phyloP scores from a whole-genome alignment of 2,797 vertebrate species.

The Iguana delicatissima region DNA sequence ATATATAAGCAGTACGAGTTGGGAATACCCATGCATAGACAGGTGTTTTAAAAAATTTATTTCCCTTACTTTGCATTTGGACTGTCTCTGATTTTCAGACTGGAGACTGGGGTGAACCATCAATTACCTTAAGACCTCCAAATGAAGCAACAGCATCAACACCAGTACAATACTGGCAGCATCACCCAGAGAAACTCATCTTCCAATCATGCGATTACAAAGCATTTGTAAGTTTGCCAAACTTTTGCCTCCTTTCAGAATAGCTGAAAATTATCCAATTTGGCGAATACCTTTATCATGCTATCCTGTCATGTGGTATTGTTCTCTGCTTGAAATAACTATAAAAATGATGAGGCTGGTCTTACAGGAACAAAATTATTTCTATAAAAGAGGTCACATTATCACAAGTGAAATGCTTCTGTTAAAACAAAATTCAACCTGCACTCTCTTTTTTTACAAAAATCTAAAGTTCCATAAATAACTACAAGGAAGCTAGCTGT shows the following conservation, averaged over 20 bases:
- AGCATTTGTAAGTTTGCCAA: conserved; percentile 92
- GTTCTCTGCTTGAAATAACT: background rate
- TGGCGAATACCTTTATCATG: background rate
- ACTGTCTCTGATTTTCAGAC: conserved; percentile 88
- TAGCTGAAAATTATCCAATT: conserved; percentile 23
- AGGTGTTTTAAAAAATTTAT: conserved; percentile 18
- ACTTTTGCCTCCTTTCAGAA: conserved; percentile 24
- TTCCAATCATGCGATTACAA: conserved; percentile 99
- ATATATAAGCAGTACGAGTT: conserved; percentile 47
- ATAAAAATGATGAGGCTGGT: conserved; percentile 13
- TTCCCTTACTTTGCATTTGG: conserved; percentile 67
- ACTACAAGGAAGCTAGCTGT: background rate
- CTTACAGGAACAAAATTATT: conserved; percentile 19
- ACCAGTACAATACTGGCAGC: conserved; percentile 98
- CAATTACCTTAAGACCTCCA: conserved; percentile 95
- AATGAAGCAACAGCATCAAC: conserved; percentile 98
- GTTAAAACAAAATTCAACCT: conserved; percentile 21
- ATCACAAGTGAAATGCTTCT: conserved; percentile 46
- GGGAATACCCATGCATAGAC: conserved; percentile 23
- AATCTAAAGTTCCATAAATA: background rate
- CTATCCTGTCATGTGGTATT: background rate
- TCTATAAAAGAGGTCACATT: background rate
- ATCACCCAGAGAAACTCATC: conserved; percentile 99
- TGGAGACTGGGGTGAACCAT: conserved; percentile 98
- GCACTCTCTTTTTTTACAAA: background rate